These are phyloP conservation scores for Etheostoma spectabile DNA, from an alignment of 2,113 vertebrate genomes.

Conservation along the genomic window DNA sequence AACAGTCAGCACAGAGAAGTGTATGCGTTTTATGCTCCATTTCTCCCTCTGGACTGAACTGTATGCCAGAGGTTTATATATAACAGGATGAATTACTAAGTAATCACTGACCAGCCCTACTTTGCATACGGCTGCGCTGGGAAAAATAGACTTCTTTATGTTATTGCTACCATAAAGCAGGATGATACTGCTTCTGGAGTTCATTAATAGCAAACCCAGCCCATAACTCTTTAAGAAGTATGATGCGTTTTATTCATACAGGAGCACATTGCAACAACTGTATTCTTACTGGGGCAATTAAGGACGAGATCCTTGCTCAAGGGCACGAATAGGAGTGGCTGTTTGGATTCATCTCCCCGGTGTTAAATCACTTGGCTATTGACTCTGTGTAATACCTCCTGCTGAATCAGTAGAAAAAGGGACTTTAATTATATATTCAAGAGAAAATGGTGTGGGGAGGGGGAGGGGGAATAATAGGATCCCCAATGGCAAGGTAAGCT, in stretches of 20 bases:
- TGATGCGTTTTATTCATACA: slow-evolving; percentile 57
- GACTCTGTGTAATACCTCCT: slow-evolving; percentile 61
- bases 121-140: slow-evolving; percentile 60
- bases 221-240: slow-evolving; percentile 63
- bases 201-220: slow-evolving; percentile 63
- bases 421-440: slow-evolving; percentile 78
- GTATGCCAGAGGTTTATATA: slow-evolving; percentile 69
- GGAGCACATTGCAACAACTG: slow-evolving; percentile 54
- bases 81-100: slow-evolving; percentile 75
- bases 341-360: slow-evolving; percentile 63
- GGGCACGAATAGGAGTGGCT: slow-evolving; percentile 69
- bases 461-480: slow-evolving; percentile 54
- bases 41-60: slow-evolving; percentile 62
- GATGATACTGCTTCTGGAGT: slow-evolving; percentile 61
- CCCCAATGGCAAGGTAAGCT: slow-evolving; percentile 73
- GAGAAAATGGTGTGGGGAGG: slow-evolving; percentile 47
- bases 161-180: slow-evolving; percentile 63
- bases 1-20: slow-evolving; percentile 63
- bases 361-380: slow-evolving; percentile 75
- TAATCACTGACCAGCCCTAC: slow-evolving; percentile 68
- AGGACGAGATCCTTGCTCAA: slow-evolving; percentile 77
- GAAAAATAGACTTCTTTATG: slow-evolving; percentile 59
- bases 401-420: slow-evolving; percentile 72
- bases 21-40: slow-evolving; percentile 58
- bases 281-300: slow-evolving; percentile 77